Conservation (phyloP, 1,140 invertebrate species). For the Triops longicaudatus region DNA sequence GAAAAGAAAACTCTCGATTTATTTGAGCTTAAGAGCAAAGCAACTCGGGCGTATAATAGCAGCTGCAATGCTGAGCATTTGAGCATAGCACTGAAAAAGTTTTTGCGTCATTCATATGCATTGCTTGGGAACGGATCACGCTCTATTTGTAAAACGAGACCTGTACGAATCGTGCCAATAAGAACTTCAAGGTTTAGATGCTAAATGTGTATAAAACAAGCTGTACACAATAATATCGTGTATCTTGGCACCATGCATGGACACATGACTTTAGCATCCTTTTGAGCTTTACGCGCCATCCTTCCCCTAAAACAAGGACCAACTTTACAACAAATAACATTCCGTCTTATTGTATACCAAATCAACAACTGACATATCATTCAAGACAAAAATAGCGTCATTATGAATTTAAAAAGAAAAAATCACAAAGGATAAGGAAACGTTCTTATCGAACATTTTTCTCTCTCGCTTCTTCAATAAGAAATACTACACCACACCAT, state of each 20-base stretch:
- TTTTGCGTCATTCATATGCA: no score
- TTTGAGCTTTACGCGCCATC: not conserved
- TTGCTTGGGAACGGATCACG: no score
- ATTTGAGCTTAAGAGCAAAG: no score
- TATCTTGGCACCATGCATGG: conserved; percentile 5
- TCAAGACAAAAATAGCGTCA: not conserved
- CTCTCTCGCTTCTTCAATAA: not conserved
- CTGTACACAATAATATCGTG: not conserved
- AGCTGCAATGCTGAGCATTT: no score
- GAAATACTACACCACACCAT: not conserved
- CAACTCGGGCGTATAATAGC: no score
- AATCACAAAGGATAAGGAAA: conserved; percentile 1
- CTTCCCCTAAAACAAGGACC: not conserved
- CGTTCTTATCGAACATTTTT: not conserved
- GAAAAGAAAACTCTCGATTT: no score
- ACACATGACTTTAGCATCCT: not conserved
- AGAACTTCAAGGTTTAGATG: not conserved
- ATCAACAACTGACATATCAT: not conserved
- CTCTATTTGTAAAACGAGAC: no score
- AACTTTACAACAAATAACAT: no score
- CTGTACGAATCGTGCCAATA: not conserved
- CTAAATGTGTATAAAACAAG: not conserved
- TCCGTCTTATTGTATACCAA: no score
- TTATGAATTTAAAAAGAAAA: not conserved
- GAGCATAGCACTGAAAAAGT: no score